Evolutionary conservation across 2,797 vertebrate genomes (phyloP), one percentile per base, ranked within the genome.

Genomic region (Hipposideros larvatus): DNA sequence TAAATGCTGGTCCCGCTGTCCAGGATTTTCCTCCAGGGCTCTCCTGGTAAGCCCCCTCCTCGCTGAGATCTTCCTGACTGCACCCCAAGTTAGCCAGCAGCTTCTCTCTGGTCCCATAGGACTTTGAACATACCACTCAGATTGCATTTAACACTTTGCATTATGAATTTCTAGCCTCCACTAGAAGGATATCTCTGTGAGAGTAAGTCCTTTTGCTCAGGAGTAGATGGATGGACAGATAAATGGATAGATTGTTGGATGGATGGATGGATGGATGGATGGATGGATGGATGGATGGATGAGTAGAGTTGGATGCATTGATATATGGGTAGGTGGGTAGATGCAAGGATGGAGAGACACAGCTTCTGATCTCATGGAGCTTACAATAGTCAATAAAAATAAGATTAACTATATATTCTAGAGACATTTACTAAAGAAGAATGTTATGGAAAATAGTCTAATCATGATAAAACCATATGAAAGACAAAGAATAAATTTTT

Each of bases 371-470:
- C 8, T 85, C 31, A 26, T n/a, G 31, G 65, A 75, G 46, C 37
- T 70, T 41, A 14, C 3, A 70, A 22, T 16, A 68, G 22, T 78
- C 78, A 93, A 80, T 61, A 65, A 87, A 92, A 83, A 82, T 51
- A 46, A 77, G 43, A 70, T n/a, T 31, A 59, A 8, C 46, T 68
- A 41, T 16, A 57, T 34, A 70, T 11, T 91, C 68, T 68, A 16
- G 55, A 90, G 77, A 66, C 87, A 89, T 82, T 66, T 77, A 61
- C 26, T 43, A 70, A 68, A 48, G 71, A 82, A 90, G 75, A 87
- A 51, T 11, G 3, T 55, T 71, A 63, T 22, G n/a, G 37, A 59
- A 96, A 88, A 87, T 16, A 90, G 31, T 15, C 74, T 77, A 19
- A 78, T 77, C 22, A 5, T 22, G 22, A 51, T 37, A 78, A 96